Base-by-base conservation (phyloP, 2,888 invertebrate species). In the Leptinotarsa rubiginosa region DNA sequence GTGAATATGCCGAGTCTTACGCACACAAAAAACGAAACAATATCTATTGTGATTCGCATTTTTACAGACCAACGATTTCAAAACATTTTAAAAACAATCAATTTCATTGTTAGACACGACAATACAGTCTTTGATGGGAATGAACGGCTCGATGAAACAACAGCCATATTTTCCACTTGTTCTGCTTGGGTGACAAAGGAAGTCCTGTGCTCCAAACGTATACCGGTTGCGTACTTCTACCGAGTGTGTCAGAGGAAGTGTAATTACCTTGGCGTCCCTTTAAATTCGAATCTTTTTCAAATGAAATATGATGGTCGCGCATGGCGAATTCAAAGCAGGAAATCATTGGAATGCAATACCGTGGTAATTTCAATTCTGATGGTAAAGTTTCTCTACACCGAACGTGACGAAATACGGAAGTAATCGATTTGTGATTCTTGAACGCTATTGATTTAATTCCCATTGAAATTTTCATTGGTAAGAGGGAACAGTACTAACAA, bases 161-260 rank as follows among this genome's bases (percentile, higher is more conserved):
- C 62, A 41, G 41, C 62, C 62, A 62, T 62, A 62, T 41, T 69
- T 69, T 69, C 69, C 18, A 69, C 69, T 69, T 54, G 74, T 75
- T 77, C 69, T 69, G 75, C 70, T 70, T 72, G 67, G 49, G 69
- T 67, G 74, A 75, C 65, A 67, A 67, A 78, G 72, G 78, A 78
- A 74, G 77, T 78, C 72, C 78, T 74, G 72, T 74, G 72, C 77
- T 69, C 62, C 70, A 65, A 68, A 73, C 50, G 62, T 65, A 64
- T 52, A 67, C 75, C 70, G 73, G 73, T 69, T 73, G 62, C 56
- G 62, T 71, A 73, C 68, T 65, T 69, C 65, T 65, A 49, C 62
- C 54, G 62, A 74, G 65, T 72, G 54, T 72, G 73, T 66, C 74
- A 69, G 73, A 74, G 76, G 76, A 76, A 76, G 72, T 76, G 62